Percentiles rank a stretch among this genome's conserved stretches.
Conservation (phyloP, 2,888 invertebrate species). For the Callinectes sapidus region DNA sequence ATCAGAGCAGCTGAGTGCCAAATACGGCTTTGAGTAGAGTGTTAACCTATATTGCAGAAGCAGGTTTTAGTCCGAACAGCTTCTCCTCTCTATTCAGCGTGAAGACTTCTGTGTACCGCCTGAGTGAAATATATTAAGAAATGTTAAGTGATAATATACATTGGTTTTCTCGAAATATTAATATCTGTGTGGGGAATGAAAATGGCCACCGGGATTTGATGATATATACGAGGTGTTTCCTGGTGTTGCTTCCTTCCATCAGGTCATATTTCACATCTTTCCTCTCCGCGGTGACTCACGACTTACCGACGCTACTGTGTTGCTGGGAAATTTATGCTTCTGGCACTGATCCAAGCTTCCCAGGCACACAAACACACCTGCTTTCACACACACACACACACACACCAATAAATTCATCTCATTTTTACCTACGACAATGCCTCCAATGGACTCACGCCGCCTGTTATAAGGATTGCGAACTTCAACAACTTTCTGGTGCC, state of each 20-base stretch:
- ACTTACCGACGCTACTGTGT: not conserved
- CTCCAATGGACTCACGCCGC: not conserved
- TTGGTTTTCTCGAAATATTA: constrained; percentile 7
- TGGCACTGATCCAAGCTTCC: not conserved
- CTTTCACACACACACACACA: not conserved
- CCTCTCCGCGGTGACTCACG: not conserved
- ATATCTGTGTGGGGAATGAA: not conserved
- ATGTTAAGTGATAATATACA: not conserved
- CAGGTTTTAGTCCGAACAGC: not conserved
- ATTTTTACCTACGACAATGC: not conserved
- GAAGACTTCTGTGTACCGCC: not conserved
- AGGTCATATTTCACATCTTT: not conserved
- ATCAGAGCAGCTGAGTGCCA: not conserved
- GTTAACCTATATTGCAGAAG: not conserved
- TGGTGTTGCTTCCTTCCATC: not conserved
- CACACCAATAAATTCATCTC: not conserved
- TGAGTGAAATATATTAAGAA: not conserved
- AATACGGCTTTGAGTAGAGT: not conserved
- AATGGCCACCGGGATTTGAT: not conserved
- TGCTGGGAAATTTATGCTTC: not conserved
- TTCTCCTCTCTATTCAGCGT: not conserved
- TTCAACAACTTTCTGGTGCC: not conserved
- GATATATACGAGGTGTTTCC: not conserved
- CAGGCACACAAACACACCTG: not conserved
- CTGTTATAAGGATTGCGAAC: not conserved